These are phyloP conservation scores for Noctuana brunneofusca DNA, from an alignment of 2,888 invertebrate genomes.

Conservation along the genomic window DNA sequence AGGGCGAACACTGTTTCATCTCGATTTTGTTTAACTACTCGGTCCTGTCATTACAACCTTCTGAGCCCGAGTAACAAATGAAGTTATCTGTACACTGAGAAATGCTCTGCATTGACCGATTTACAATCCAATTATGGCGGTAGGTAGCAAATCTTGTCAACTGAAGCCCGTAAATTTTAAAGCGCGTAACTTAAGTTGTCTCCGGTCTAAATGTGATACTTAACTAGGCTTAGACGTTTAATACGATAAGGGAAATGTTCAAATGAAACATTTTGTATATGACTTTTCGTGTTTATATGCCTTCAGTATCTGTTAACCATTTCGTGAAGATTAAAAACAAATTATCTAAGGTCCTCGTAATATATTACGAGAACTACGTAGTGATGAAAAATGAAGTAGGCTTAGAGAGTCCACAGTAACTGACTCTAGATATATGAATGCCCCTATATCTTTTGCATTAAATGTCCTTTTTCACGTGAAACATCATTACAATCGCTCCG, in stretches of 20 bases:
- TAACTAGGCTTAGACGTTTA: slow-evolving; percentile 19
- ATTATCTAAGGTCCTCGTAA: no score
- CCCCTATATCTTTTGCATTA: no score
- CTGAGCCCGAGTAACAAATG: slow-evolving; percentile 33
- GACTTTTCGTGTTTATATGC: no score
- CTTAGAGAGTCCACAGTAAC: no score
- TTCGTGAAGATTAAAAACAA: no score
- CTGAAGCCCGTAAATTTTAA: slow-evolving; percentile 38
- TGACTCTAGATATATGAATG: no score
- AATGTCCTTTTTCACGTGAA: no score
- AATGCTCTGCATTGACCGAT: slow-evolving; percentile 42
- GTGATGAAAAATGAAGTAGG: no score
- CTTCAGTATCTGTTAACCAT: background rate
- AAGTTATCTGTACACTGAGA: slow-evolving; percentile 38
- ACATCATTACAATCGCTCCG: no score
- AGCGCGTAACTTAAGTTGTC: slow-evolving; percentile 33
- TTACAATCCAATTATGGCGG: slow-evolving; percentile 50
- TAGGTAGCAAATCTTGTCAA: slow-evolving; percentile 41
- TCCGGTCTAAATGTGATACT: slow-evolving; percentile 28
- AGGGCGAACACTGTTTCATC: background rate
- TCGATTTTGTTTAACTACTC: background rate
- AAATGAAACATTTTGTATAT: background rate
- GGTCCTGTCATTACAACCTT: slow-evolving; percentile 7
- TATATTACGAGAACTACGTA: no score
- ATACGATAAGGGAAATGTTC: slow-evolving; percentile 3